Base-by-base conservation (phyloP, 2,888 invertebrate genomes). In the Sisyra terminalis region DNA sequence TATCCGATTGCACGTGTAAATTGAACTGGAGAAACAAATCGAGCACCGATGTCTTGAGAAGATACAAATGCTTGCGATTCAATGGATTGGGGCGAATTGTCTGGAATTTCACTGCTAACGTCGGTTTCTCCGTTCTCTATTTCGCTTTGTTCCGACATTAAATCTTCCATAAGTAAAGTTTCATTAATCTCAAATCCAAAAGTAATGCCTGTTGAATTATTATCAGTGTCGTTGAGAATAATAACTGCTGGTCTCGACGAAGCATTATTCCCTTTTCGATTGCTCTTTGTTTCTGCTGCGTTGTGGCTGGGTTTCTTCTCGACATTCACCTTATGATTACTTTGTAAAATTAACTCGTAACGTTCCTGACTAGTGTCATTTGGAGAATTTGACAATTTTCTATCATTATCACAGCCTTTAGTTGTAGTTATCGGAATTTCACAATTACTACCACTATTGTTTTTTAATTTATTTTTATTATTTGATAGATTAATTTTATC, bases 131-230 rank as follows among this genome's bases (percentile, higher is more conserved):
- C 51, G 45, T 58, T 59, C 39, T 58, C 58, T 7, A 24, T 24
- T 7, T 24, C 24, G 5, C 5, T 3, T n/a, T 44, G 39, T 18
- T 51, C 51, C 14, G 42, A 48, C 15, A 56, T 55, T 15, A 38
- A 43, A 24, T 60, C 61, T 3, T 65, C 65, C 45, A 67, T 65
- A 52, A 82, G 63, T 53, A 83, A 66, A 57, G 78, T 75, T 60
- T 81, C 78, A 62, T 83, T 81, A 46, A 83, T 66, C 56, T 80
- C 83, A 61, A 83, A 83, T 10, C 84, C 84, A 60, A 88, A 88
- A 30, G 83, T 84, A 45, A 86, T 71, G 53, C 76, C 78, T 55
- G 72, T 71, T 24, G 64, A 57, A 41, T 59, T 55, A 50, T 55
- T 31, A 50, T 47, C 37, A 47, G 67, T 66, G 54, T 78, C 75